Conservation (phyloP, 2,888 invertebrate species). For the Lycophotia porphyrea region DNA sequence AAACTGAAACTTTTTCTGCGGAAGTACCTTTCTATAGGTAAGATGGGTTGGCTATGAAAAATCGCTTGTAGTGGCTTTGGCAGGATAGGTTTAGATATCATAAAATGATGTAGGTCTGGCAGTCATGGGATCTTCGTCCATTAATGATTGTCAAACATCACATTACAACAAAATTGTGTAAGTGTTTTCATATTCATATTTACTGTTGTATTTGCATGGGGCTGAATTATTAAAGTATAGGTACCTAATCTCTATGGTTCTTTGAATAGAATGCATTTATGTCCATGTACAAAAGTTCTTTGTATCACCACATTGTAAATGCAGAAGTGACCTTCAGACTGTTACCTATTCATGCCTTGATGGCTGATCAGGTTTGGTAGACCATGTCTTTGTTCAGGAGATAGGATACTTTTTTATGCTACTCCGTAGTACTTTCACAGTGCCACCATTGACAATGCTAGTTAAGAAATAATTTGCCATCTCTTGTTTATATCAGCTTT, state of each 20-base stretch:
- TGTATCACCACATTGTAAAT: not conserved
- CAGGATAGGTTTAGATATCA: not conserved
- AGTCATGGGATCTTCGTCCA: not conserved
- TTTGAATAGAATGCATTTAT: slow-evolving; percentile 3
- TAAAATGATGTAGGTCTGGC: not conserved
- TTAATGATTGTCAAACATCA: not conserved
- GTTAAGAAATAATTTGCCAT: slow-evolving; percentile 39
- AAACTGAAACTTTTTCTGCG: not conserved
- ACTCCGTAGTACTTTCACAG: not conserved
- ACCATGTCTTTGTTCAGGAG: not conserved
- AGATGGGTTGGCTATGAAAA: not conserved
- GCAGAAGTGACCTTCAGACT: not conserved
- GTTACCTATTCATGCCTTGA: not conserved
- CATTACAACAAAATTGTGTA: not conserved
- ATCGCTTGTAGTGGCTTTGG: not conserved
- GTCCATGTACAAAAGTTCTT: slow-evolving; percentile 34
- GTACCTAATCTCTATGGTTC: not conserved
- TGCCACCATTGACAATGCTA: not conserved
- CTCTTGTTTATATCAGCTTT: slow-evolving; percentile 30
- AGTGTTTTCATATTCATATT: not conserved
- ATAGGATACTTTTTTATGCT: not conserved
- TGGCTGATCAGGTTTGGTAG: not conserved
- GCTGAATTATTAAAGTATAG: not conserved
- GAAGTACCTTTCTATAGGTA: not conserved
- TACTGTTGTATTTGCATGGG: not conserved